Evolutionary conservation across 2,888 invertebrate genomes (phyloP).

Genomic region (Teleogryllus oceanicus): DNA sequence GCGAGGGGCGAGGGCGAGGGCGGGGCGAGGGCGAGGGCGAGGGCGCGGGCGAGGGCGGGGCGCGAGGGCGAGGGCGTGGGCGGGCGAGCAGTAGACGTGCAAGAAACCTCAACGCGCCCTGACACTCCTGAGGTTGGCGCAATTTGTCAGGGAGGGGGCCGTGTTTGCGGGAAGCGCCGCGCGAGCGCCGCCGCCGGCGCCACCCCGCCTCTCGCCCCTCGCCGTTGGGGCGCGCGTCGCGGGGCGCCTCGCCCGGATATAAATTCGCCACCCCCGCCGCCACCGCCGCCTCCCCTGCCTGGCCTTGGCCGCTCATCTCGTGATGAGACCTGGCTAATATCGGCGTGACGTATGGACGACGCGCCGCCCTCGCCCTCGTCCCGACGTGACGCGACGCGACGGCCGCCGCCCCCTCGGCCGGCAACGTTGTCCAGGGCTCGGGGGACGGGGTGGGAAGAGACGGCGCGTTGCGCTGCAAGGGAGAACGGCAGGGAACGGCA

Average conservation of each 20-base stretch:
- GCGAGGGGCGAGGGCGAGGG: too few relatives aligned
- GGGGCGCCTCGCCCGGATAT: neutral
- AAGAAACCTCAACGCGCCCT: neutral
- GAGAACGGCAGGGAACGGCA: too few relatives aligned
- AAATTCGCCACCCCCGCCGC: neutral
- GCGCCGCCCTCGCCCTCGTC: neutral
- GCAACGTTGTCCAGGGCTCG: neutral
- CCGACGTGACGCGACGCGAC: neutral
- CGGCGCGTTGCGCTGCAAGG: too few relatives aligned
- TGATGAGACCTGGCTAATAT: slow-evolving; percentile 18
- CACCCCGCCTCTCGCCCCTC: neutral
- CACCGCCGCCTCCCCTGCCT: neutral
- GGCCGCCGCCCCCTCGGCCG: neutral
- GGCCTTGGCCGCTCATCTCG: slow-evolving; percentile 9
- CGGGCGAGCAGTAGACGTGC: neutral
- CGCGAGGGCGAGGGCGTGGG: neutral
- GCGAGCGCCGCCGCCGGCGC: neutral
- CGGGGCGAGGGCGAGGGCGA: neutral
- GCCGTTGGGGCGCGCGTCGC: neutral
- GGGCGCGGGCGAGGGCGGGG: neutral
- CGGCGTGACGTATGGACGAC: neutral
- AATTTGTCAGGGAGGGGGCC: neutral
- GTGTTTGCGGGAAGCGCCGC: neutral
- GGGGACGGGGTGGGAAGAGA: neutral
- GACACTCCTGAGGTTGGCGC: slow-evolving; percentile 18